These are phyloP conservation scores for roundworm (Caenorhabditis elegans) DNA, from an alignment of 1,140 invertebrate genomes.

Conservation along the genomic window DNA sequence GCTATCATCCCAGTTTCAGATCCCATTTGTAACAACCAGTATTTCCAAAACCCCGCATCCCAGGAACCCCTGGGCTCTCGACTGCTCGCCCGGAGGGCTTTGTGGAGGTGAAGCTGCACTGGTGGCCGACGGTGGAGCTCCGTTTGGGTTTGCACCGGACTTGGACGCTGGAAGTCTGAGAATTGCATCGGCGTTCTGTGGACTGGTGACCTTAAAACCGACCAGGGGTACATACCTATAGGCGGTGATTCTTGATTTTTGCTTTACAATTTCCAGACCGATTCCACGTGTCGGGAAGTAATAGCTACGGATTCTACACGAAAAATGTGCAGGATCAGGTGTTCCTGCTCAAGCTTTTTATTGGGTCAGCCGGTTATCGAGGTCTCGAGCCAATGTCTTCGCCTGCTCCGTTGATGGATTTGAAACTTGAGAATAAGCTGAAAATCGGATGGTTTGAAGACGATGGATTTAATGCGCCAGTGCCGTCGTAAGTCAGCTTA, in stretches of 20 bases:
- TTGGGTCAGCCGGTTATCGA: not conserved
- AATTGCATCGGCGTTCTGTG: slow-evolving; percentile 68
- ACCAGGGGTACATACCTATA: slow-evolving; percentile 50
- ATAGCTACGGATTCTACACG: slow-evolving; percentile 64
- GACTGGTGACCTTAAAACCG: slow-evolving; percentile 68
- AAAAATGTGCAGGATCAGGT: slow-evolving; percentile 60
- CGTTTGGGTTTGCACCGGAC: slow-evolving; percentile 66
- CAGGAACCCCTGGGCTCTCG: slow-evolving; percentile 53
- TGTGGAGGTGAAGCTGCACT: slow-evolving; percentile 68
- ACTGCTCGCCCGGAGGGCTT: slow-evolving; percentile 64
- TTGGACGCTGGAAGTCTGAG: slow-evolving; percentile 69
- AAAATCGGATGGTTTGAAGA: slow-evolving; percentile 60
- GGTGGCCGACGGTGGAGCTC: slow-evolving; percentile 64
- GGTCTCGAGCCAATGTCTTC: not conserved
- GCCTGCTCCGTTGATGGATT: not conserved
- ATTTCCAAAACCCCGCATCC: too few relatives aligned
- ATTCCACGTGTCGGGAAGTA: slow-evolving; percentile 45
- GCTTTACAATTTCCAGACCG: slow-evolving; percentile 39
- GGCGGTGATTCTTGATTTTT: not conserved
- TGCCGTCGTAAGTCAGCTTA: slow-evolving; percentile 50
- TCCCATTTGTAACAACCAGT: slow-evolving; percentile 70
- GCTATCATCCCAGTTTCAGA: too few relatives aligned
- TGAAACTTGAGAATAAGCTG: slow-evolving; percentile 31
- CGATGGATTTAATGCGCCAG: slow-evolving; percentile 60
- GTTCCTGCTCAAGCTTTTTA: slow-evolving; percentile 40